Percentiles rank a stretch among this genome's conserved stretches.
phyloP scores from a whole-genome alignment of 2,888 invertebrate genomes.

The Hydrotaea cyrtoneurina region DNA sequence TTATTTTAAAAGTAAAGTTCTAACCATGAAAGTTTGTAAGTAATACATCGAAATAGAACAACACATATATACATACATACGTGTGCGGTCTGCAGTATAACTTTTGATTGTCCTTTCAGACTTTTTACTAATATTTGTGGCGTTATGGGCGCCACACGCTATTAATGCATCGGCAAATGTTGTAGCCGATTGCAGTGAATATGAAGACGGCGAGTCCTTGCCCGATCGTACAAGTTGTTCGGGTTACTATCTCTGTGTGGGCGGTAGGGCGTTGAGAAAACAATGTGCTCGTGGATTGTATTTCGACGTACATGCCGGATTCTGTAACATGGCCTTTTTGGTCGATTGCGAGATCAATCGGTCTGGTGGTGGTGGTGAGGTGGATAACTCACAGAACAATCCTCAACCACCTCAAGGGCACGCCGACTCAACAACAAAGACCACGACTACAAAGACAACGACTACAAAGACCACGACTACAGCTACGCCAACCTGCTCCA shows the following conservation, averaged over 20 bases:
- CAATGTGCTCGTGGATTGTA: conserved; percentile 53
- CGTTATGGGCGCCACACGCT: conserved; percentile 34
- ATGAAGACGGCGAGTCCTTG: conserved; percentile 50
- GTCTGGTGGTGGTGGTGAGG: conserved; percentile 1
- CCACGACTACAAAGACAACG: background rate
- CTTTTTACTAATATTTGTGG: conserved; percentile 54
- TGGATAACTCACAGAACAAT: background rate
- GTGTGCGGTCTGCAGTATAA: no score
- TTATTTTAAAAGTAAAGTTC: conserved; percentile 51
- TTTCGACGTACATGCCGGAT: conserved; percentile 43
- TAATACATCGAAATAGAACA: background rate
- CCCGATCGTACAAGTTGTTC: conserved; percentile 56
- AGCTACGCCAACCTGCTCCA: background rate
- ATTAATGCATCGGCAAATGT: conserved; percentile 10
- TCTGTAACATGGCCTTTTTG: conserved; percentile 56
- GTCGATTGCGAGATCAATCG: conserved; percentile 56
- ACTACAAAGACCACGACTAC: conserved; percentile 8
- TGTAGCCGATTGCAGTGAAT: conserved; percentile 47
- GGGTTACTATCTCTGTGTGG: conserved; percentile 53
- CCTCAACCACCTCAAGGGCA: background rate
- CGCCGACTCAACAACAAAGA: background rate
- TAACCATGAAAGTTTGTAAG: conserved; percentile 64
- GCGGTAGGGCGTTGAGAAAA: conserved; percentile 38
- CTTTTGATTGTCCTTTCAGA: conserved; percentile 21
- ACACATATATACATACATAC: no score